Evolutionary conservation across 2,797 vertebrate species (phyloP).

Genomic region (Centropyge bicolor): DNA sequence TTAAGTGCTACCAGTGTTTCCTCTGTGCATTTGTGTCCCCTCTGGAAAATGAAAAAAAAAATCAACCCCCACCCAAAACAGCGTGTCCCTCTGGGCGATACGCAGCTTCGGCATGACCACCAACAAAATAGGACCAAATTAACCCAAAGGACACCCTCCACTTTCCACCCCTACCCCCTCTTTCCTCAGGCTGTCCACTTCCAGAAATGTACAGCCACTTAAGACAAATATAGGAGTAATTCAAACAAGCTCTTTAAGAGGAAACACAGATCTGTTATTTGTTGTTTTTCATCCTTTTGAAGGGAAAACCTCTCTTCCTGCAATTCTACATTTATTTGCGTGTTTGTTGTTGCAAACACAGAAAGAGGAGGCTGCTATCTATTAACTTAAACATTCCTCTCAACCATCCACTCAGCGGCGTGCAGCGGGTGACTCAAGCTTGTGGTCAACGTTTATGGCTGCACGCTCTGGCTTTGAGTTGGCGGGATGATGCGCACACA

Average conservation of each 20-base stretch:
- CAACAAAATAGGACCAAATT: constrained; percentile 75
- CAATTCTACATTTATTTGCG: constrained; percentile 54
- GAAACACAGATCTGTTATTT: constrained; percentile 58
- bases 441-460: constrained; percentile 56
- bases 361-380: constrained; percentile 59
- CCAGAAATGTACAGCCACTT: constrained; percentile 68
- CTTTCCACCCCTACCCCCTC: constrained; percentile 25
- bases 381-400: constrained; percentile 63
- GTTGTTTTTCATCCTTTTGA: constrained; percentile 54
- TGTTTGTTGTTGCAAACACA: constrained; percentile 63
- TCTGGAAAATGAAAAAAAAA: constrained; percentile 51
- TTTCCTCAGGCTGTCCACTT: constrained; percentile 70
- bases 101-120: constrained; percentile 66
- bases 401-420: constrained; percentile 48
- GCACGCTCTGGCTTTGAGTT: constrained; percentile 35
- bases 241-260: constrained; percentile 64
- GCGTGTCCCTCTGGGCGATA: constrained; percentile 70
- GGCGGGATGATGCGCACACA: constrained; percentile 38
- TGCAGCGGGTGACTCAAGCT: constrained; percentile 57
- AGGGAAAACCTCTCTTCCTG: constrained; percentile 54
- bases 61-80: constrained; percentile 54
- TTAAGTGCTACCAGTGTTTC: constrained; percentile 88
- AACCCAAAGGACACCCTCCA: constrained; percentile 77
- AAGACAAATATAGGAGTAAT: constrained; percentile 73
- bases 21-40: constrained; percentile 77